A percentile compares a stretch with the other conserved stretches of the same genome.
phyloP scores from a whole-genome alignment of 2,888 invertebrate species.

The Crioceris asparagi region DNA sequence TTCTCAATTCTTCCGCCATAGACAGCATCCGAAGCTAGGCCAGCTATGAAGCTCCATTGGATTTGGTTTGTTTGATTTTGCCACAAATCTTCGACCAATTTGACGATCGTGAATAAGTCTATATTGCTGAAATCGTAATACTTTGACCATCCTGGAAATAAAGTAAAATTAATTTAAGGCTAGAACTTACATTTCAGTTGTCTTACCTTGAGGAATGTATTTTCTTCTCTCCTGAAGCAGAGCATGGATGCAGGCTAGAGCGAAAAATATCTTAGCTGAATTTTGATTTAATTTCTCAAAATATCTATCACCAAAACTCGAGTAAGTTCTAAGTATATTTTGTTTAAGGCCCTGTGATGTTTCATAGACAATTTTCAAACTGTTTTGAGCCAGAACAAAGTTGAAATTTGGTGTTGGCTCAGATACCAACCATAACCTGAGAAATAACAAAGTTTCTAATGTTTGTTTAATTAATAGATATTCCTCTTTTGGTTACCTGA shows the following conservation, averaged over 20 bases:
- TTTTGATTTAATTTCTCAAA: slow-evolving; percentile 29
- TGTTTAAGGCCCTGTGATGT: slow-evolving; percentile 79
- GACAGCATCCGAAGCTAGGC: slow-evolving; percentile 66
- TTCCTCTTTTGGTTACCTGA: slow-evolving; percentile 31
- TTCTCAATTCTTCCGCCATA: slow-evolving; percentile 84
- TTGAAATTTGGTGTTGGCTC: slow-evolving; percentile 72
- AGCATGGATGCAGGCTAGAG: slow-evolving; percentile 81
- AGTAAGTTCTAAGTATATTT: slow-evolving; percentile 65
- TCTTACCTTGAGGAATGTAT: slow-evolving; percentile 72
- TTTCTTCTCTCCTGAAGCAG: slow-evolving; percentile 82
- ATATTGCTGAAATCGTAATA: slow-evolving; percentile 80
- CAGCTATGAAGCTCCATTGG: slow-evolving; percentile 67
- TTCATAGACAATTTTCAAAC: slow-evolving; percentile 71
- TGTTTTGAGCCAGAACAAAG: slow-evolving; percentile 61
- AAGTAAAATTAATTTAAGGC: no score
- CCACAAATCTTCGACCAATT: slow-evolving; percentile 43
- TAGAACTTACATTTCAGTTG: no score
- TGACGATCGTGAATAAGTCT: slow-evolving; percentile 65
- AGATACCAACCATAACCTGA: slow-evolving; percentile 71
- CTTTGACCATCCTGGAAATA: slow-evolving; percentile 65
- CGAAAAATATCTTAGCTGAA: slow-evolving; percentile 49
- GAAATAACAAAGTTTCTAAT: slow-evolving; percentile 28
- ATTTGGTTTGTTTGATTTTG: slow-evolving; percentile 32
- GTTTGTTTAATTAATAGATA: background rate
- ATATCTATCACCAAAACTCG: slow-evolving; percentile 50